phyloP scores from a whole-genome alignment of 2,113 vertebrate genomes.

The Uria lomvia region DNA sequence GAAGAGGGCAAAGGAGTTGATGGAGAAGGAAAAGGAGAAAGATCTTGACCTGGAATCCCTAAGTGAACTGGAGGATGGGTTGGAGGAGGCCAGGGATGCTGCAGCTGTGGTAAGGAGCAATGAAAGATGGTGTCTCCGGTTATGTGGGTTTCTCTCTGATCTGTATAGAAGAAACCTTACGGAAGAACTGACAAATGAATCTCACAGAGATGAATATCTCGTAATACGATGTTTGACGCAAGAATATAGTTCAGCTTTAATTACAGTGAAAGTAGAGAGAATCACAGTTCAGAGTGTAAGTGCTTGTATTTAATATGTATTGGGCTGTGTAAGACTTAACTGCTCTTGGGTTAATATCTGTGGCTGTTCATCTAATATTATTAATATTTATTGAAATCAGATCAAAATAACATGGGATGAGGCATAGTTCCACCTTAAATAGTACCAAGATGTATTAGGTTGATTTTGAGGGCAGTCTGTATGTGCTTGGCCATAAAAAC shows the following conservation, averaged over 20 bases:
- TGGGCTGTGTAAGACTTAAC: not conserved
- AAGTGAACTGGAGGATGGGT: conserved; percentile 88
- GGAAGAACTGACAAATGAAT: not conserved
- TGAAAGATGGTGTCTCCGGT: not conserved
- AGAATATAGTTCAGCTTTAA: not conserved
- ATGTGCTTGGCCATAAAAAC: not conserved
- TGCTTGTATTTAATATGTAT: not conserved
- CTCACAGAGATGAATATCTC: not conserved
- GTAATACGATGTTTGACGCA: not conserved
- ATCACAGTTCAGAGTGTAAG: not conserved
- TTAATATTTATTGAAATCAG: not conserved
- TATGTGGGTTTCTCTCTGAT: accelerated
- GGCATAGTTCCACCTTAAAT: not conserved
- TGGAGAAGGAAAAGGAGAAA: conserved; percentile 92
- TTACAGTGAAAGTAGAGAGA: not conserved
- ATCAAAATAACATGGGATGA: not conserved
- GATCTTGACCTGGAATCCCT: conserved; percentile 88
- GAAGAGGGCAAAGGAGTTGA: conserved; percentile 89
- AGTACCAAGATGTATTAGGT: not conserved
- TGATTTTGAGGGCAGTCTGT: not conserved
- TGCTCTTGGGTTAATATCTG: not conserved
- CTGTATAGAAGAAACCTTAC: not conserved
- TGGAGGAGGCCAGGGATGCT: conserved; percentile 87
- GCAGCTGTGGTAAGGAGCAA: conserved; percentile 82
- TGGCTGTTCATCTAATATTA: not conserved